Percentiles rank a stretch among this genome's conserved stretches.
These are phyloP conservation scores for Turritopsis rubra DNA, from an alignment of 30 jellyfish, hydroid and myxozoan species.

Conservation along the genomic window DNA sequence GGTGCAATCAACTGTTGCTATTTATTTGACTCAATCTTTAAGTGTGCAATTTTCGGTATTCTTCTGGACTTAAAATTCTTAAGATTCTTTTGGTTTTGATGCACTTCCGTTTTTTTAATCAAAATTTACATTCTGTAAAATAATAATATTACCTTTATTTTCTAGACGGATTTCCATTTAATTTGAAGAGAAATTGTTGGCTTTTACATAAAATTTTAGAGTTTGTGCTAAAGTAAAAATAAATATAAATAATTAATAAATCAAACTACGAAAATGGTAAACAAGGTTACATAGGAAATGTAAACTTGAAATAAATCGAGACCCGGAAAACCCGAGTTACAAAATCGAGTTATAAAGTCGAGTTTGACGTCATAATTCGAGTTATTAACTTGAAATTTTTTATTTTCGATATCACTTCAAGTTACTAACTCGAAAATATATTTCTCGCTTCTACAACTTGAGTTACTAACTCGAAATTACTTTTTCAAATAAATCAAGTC, in stretches of 20 bases:
- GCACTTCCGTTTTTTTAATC: background rate
- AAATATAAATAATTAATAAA: too few species aligned
- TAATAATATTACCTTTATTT: background rate
- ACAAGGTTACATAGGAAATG: too few species aligned
- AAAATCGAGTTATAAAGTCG: background rate
- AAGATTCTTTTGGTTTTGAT: background rate
- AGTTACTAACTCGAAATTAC: background rate
- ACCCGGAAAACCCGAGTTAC: background rate
- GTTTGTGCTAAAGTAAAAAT: too few species aligned
- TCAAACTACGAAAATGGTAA: too few species aligned
- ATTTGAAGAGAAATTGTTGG: too few species aligned
- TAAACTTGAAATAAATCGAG: too few species aligned
- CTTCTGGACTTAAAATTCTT: background rate
- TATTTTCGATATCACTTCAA: background rate
- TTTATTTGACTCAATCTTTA: too few species aligned
- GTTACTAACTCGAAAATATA: background rate
- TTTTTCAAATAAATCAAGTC: background rate
- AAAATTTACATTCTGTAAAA: background rate
- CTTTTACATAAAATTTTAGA: too few species aligned
- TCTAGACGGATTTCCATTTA: too few species aligned
- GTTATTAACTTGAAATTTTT: background rate
- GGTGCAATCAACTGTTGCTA: too few species aligned
- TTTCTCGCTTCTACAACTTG: background rate
- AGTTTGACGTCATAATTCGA: background rate
- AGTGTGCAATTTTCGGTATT: too few species aligned